A percentile compares a stretch with the other conserved stretches of the same genome.
These are phyloP conservation scores for Crambe crambe DNA, from an alignment of 37 sponge, comb jelly and placozoan genomes.

Conservation along the genomic window DNA sequence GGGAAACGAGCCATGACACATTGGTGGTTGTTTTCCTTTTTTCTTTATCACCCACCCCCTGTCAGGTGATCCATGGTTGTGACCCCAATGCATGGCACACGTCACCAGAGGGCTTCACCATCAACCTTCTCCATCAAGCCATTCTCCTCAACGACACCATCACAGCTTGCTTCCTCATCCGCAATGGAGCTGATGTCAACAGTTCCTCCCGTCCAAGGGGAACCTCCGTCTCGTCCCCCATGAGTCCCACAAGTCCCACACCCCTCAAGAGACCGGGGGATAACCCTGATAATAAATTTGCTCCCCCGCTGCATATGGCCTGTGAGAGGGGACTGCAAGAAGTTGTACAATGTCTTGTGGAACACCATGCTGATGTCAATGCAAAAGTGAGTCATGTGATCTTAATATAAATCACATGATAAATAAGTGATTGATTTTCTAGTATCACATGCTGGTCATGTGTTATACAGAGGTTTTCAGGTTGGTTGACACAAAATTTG, in stretches of 20 bases:
- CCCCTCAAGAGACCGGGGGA: background rate
- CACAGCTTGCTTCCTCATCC: constrained; percentile 85
- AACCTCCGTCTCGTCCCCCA: background rate
- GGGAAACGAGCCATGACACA: no score
- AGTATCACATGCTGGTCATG: no score
- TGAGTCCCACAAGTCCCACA: background rate
- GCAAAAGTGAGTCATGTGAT: constrained; percentile 63
- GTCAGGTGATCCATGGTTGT: constrained; percentile 91
- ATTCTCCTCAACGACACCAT: constrained; percentile 73
- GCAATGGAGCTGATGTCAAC: constrained; percentile 81
- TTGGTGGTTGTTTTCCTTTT: no score
- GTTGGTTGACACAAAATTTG: no score
- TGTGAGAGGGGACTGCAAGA: constrained; percentile 72
- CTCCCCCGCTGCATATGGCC: constrained; percentile 90
- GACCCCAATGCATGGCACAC: constrained; percentile 84
- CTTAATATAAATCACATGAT: no score
- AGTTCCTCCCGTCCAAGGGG: constrained; percentile 32
- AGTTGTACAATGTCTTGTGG: constrained; percentile 86
- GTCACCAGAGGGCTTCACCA: constrained; percentile 48
- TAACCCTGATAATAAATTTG: constrained; percentile 9
- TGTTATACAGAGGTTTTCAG: no score
- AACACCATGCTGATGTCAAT: constrained; percentile 81
- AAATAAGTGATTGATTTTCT: no score
- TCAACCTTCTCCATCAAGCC: constrained; percentile 88
- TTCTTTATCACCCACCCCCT: no score